A percentile compares a stretch with the other conserved stretches of the same genome.
Evolutionary conservation across 2,888 invertebrate species (phyloP).

Genomic region (Thereva unica): DNA sequence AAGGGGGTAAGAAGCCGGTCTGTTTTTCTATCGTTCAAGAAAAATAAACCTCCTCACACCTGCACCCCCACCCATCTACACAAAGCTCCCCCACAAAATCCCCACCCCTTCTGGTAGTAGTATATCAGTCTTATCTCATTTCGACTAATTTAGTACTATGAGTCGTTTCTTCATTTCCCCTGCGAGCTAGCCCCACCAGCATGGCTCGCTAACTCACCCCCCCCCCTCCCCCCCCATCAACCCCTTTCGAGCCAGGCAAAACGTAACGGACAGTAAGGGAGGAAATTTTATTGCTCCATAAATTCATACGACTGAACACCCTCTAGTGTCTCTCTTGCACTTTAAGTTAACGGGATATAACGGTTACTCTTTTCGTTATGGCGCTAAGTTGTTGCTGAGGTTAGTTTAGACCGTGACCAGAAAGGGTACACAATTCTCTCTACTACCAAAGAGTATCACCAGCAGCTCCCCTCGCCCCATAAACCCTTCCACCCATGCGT

Average conservation of each 20-base stretch:
- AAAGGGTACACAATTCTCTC: slow-evolving; percentile 31
- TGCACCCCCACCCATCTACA: not conserved
- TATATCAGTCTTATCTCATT: slow-evolving; percentile 31
- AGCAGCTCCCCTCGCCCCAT: too few relatives aligned
- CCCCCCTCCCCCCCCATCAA: slow-evolving; percentile 3
- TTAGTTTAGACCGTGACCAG: slow-evolving; percentile 31
- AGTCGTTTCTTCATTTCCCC: slow-evolving; percentile 26
- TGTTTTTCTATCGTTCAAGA: too few relatives aligned
- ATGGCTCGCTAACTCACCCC: not conserved
- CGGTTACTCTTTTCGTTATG: slow-evolving; percentile 33
- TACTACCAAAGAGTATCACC: not conserved
- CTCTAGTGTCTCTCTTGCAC: slow-evolving; percentile 33
- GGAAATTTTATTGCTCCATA: slow-evolving; percentile 35
- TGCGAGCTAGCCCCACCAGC: not conserved
- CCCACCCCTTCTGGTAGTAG: too few relatives aligned
- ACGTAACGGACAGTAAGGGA: not conserved
- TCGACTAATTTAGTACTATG: slow-evolving; percentile 35
- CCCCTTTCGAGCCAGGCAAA: not conserved
- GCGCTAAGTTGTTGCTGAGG: slow-evolving; percentile 33
- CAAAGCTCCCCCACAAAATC: not conserved
- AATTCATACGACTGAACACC: slow-evolving; percentile 35
- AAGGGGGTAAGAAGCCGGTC: too few relatives aligned
- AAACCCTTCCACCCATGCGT: too few relatives aligned
- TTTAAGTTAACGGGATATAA: slow-evolving; percentile 13
- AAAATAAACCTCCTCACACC: not conserved